A percentile compares a stretch with the other conserved stretches of the same genome.
phyloP scores from a whole-genome alignment of 1,140 invertebrate species.

The Drosophila yakuba region DNA sequence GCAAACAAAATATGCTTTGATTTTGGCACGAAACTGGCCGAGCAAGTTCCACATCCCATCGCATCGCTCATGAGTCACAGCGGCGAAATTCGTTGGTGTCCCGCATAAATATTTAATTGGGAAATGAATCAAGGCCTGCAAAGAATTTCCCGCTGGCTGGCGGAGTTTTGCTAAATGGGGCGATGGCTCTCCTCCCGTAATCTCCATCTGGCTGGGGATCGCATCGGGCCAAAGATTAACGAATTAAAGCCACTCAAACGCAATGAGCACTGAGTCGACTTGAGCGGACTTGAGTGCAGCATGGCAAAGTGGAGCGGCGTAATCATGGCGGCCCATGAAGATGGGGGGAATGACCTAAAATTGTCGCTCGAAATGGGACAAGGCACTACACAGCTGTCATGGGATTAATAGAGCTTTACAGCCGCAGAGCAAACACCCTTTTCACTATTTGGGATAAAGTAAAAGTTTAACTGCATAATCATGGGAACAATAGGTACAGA shows the following conservation, averaged over 20 bases:
- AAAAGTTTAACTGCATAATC: neutral
- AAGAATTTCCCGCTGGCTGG: slow-evolving; percentile 21
- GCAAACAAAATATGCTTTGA: slow-evolving; percentile 30
- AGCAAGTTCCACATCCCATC: slow-evolving; percentile 45
- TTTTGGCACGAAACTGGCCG: slow-evolving; percentile 47
- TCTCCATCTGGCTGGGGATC: slow-evolving; percentile 14
- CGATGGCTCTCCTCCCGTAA: slow-evolving; percentile 18
- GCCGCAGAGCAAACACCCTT: slow-evolving; percentile 17
- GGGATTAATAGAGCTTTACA: neutral
- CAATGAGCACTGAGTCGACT: slow-evolving; percentile 45
- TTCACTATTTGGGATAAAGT: neutral
- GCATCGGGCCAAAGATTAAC: slow-evolving; percentile 50
- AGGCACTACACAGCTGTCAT: slow-evolving; percentile 28
- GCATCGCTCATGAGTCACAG: slow-evolving; percentile 50
- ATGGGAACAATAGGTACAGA: neutral
- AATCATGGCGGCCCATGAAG: slow-evolving; percentile 41
- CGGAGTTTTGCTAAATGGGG: slow-evolving; percentile 3
- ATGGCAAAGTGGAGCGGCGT: slow-evolving; percentile 31
- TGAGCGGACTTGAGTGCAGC: slow-evolving; percentile 4
- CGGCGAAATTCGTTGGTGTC: slow-evolving; percentile 21
- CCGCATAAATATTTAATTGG: slow-evolving; percentile 46
- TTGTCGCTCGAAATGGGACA: slow-evolving; percentile 67
- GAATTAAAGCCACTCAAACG: slow-evolving; percentile 57
- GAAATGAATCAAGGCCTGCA: slow-evolving; percentile 55
- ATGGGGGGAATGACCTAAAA: slow-evolving; percentile 74